Conservation (phyloP, 2,797 vertebrate genomes). For the Enoplosus armatus region DNA sequence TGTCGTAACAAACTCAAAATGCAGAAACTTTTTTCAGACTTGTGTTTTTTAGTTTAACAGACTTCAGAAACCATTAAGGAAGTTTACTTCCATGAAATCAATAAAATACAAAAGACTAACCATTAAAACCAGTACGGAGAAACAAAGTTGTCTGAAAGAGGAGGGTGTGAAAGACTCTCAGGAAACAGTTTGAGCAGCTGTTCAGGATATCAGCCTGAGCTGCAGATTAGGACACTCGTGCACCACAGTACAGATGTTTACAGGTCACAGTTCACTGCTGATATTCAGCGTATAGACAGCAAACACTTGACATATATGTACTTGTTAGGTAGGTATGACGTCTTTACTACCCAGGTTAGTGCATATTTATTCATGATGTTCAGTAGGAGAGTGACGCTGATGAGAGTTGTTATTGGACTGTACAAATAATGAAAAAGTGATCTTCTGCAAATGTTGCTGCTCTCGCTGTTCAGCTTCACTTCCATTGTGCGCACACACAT, state of each 20-base stretch:
- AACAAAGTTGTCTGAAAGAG: not conserved
- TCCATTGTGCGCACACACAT: not conserved
- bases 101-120: not conserved
- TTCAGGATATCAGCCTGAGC: slow-evolving; percentile 15
- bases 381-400: not conserved
- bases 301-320: not conserved
- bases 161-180: slow-evolving; percentile 4
- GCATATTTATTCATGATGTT: not conserved
- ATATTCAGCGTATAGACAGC: not conserved
- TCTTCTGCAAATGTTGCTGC: not conserved
- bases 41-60: too few relatives aligned
- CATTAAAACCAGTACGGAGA: not conserved
- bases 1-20: too few relatives aligned
- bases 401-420: not conserved
- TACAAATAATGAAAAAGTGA: too few relatives aligned
- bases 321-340: not conserved
- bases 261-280: not conserved
- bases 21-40: too few relatives aligned
- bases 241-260: not conserved
- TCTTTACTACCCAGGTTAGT: too few relatives aligned
- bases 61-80: not conserved
- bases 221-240: not conserved
- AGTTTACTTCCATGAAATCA: not conserved
- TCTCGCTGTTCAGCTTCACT: not conserved
- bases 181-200: slow-evolving; percentile 41